Conservation (phyloP, 2,113 vertebrate species). For the Suncus etruscus region DNA sequence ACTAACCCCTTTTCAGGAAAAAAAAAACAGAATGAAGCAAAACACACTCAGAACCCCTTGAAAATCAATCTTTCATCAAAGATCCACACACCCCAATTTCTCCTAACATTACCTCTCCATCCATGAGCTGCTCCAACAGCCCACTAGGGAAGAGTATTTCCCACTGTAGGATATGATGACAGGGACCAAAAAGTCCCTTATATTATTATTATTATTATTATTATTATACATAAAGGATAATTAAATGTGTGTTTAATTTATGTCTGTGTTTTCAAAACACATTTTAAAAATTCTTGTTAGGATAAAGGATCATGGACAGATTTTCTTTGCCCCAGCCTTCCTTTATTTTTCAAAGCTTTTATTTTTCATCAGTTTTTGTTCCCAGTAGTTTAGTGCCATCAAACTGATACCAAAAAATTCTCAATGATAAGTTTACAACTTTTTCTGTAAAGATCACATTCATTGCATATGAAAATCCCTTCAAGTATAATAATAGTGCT, state of each 20-base stretch:
- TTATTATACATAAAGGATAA: neutral
- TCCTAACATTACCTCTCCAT: too few relatives aligned
- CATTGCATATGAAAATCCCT: neutral
- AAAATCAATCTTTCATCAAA: too few relatives aligned
- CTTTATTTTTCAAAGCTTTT: slow-evolving; percentile 51
- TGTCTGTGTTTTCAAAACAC: slow-evolving; percentile 30
- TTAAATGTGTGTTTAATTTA: neutral
- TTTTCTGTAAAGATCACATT: slow-evolving; percentile 2
- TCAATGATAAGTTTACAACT: slow-evolving; percentile 16
- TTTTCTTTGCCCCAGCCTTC: slow-evolving; percentile 11
- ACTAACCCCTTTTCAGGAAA: too few relatives aligned
- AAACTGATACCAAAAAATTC: slow-evolving; percentile 25
- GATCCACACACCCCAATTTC: too few relatives aligned
- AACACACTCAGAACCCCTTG: too few relatives aligned
- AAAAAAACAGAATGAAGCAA: too few relatives aligned
- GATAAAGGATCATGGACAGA: slow-evolving; percentile 4
- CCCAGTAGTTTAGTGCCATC: neutral
- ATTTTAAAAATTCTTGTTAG: slow-evolving; percentile 17
- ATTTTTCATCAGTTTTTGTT: neutral
- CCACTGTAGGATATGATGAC: too few relatives aligned
- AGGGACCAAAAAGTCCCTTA: slow-evolving; percentile 13
- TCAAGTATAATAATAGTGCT: neutral
- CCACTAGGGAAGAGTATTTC: too few relatives aligned
- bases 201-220: neutral
- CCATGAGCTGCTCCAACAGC: too few relatives aligned